Conservation (phyloP, 2,888 invertebrate species). For the Stenotaenia linearis region DNA sequence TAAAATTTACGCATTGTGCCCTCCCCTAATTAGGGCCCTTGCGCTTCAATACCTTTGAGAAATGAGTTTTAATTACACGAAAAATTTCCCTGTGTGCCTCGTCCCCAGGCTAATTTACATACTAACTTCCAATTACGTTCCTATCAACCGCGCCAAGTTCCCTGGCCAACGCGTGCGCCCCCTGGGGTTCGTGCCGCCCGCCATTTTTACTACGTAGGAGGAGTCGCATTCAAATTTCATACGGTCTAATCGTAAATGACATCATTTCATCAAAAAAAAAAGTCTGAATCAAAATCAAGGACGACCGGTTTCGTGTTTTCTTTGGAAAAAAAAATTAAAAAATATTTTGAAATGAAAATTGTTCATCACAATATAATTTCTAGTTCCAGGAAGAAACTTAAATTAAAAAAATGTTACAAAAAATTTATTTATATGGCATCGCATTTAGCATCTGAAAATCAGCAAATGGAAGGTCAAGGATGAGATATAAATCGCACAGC, state of each 20-base stretch:
- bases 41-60: constrained; percentile 34
- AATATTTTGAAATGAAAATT: no score
- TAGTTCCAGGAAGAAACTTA: background rate
- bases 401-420: background rate
- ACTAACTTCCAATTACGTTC: constrained; percentile 35
- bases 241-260: background rate
- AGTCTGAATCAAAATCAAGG: background rate
- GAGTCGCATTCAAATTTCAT: background rate
- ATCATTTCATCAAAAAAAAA: background rate
- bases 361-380: background rate
- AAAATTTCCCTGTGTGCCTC: constrained; percentile 31
- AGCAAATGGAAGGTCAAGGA: background rate
- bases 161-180: constrained; percentile 33
- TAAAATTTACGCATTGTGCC: constrained; percentile 33
- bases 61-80: constrained; percentile 35
- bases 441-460: background rate
- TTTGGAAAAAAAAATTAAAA: no score
- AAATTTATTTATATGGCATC: background rate
- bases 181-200: constrained; percentile 27
- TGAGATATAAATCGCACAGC: background rate
- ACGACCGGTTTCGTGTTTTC: background rate
- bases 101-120: constrained; percentile 34
- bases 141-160: constrained; percentile 33
- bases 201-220: constrained; percentile 29
- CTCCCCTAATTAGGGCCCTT: constrained; percentile 32